phyloP scores from a whole-genome alignment of 1,140 invertebrate species.

The Parapsyche elsis region DNA sequence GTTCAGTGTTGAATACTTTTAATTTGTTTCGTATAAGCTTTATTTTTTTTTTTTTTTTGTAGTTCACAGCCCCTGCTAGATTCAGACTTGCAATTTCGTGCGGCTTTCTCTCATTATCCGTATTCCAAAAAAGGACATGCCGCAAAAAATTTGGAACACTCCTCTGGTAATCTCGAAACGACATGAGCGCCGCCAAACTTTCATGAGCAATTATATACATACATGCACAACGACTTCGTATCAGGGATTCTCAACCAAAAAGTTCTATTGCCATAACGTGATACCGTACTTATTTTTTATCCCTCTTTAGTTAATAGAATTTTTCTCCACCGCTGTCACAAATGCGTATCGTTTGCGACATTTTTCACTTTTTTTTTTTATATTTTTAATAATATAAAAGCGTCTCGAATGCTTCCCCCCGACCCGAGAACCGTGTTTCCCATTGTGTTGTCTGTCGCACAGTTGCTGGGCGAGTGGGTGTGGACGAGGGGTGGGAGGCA shows the following conservation, averaged over 20 bases:
- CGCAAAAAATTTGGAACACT: background rate
- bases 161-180: background rate
- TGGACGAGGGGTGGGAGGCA: slow-evolving; percentile 8
- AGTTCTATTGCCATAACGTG: no score
- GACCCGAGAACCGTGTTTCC: background rate
- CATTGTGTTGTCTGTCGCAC: slow-evolving; percentile 9
- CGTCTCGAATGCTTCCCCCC: background rate
- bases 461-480: slow-evolving; percentile 1
- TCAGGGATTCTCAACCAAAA: no score
- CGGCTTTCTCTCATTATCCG: slow-evolving; percentile 15
- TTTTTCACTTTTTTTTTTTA: no score
- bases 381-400: no score
- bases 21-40: no score
- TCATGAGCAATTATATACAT: background rate
- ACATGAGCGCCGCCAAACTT: background rate
- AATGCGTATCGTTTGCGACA: no score
- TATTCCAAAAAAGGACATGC: background rate
- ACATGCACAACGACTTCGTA: no score
- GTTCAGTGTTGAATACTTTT: no score
- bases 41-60: background rate
- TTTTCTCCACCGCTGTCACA: no score
- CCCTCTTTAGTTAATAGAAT: no score
- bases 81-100: background rate
- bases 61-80: background rate
- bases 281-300: no score